A percentile compares a stretch with the other conserved stretches of the same genome.
These are phyloP conservation scores for Tolypeutes matacus DNA, from an alignment of 2,797 vertebrate species.

Conservation along the genomic window DNA sequence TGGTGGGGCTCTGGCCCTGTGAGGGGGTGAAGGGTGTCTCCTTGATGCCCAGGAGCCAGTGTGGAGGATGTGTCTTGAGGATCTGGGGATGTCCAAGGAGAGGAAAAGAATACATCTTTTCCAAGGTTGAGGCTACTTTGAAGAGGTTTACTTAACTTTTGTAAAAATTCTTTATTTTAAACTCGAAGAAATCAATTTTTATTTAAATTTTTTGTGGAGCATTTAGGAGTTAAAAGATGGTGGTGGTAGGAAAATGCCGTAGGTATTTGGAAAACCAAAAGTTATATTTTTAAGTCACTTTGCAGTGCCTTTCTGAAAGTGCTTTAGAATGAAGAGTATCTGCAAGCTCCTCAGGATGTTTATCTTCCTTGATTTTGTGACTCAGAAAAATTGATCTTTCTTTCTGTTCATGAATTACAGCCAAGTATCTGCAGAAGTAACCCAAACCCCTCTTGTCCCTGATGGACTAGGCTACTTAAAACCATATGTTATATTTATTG, in stretches of 20 bases:
- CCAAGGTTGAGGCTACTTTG: neutral
- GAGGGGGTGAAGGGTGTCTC: too few relatives aligned
- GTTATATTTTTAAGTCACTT: neutral
- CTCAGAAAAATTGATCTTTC: neutral
- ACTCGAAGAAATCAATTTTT: neutral
- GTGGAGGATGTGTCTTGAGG: neutral
- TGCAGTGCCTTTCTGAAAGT: neutral
- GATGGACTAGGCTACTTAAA: neutral
- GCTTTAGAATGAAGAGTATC: neutral
- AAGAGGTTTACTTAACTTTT: neutral
- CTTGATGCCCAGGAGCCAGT: too few relatives aligned
- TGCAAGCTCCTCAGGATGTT: neutral
- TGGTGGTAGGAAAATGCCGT: neutral
- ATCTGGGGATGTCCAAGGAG: neutral
- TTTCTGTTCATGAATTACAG: neutral
- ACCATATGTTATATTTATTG: neutral
- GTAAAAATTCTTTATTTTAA: neutral
- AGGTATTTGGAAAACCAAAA: neutral
- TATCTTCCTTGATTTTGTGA: neutral
- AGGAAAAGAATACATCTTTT: neutral
- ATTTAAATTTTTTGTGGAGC: neutral
- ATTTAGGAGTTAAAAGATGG: neutral
- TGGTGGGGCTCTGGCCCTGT: neutral
- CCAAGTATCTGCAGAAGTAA: neutral
- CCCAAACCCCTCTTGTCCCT: neutral